phyloP scores from a whole-genome alignment of 2,888 invertebrate genomes.

The Diplolepis rosae region DNA sequence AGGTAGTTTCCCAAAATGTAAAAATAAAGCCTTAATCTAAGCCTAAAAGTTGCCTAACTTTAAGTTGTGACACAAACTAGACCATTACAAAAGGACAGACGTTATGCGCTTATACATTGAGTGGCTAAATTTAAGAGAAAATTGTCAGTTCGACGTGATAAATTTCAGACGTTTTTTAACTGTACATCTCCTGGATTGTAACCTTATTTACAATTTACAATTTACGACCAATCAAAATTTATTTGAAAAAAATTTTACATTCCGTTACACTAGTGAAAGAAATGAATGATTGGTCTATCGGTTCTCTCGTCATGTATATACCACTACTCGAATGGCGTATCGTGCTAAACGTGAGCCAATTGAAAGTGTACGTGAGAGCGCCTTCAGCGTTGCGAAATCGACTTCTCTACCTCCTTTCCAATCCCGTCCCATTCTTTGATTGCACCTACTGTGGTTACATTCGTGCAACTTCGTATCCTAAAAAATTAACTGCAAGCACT shows the following conservation, averaged over 20 bases:
- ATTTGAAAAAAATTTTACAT: slow-evolving; percentile 25
- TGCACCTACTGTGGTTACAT: slow-evolving; percentile 15
- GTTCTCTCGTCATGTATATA: slow-evolving; percentile 32
- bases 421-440: slow-evolving; percentile 19
- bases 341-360: slow-evolving; percentile 46
- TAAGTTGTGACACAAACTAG: too few relatives aligned
- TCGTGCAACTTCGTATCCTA: slow-evolving; percentile 3
- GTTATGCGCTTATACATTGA: too few relatives aligned
- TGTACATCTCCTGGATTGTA: too few relatives aligned
- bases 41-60: too few relatives aligned
- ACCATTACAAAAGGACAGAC: too few relatives aligned
- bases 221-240: neutral
- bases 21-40: too few relatives aligned
- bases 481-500: neutral
- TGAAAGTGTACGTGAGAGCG: slow-evolving; percentile 40
- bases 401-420: slow-evolving; percentile 4
- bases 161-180: too few relatives aligned
- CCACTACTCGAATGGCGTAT: slow-evolving; percentile 39
- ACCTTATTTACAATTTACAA: too few relatives aligned
- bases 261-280: neutral
- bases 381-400: slow-evolving; percentile 18
- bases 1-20: too few relatives aligned
- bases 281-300: slow-evolving; percentile 28
- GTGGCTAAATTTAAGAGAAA: too few relatives aligned
- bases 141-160: too few relatives aligned